Conservation (phyloP, 2,888 invertebrate species). For the Tenthredo scrophulariae region DNA sequence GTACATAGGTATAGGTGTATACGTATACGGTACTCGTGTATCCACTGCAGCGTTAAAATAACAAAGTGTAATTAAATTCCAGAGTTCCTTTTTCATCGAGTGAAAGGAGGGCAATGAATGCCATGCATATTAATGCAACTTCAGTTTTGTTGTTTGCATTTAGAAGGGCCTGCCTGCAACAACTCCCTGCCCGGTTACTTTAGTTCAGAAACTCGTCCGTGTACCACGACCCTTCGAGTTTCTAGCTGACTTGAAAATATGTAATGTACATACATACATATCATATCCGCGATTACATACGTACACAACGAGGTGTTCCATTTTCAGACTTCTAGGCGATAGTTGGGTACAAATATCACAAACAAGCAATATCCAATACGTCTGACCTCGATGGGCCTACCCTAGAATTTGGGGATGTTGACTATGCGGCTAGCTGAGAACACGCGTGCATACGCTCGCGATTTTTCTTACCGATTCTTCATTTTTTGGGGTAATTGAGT, state of each 20-base stretch:
- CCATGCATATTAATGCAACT: slow-evolving; percentile 37
- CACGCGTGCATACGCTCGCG: no score
- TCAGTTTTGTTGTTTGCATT: slow-evolving; percentile 27
- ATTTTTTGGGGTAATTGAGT: no score
- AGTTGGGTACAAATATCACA: not conserved
- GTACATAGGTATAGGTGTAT: no score
- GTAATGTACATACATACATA: not conserved
- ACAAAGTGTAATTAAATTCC: slow-evolving; percentile 45
- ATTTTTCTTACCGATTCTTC: no score
- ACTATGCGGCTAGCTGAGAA: no score
- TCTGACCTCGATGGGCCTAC: not conserved
- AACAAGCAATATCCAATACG: not conserved
- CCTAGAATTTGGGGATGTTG: no score
- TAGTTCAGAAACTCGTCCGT: not conserved
- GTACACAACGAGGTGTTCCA: not conserved
- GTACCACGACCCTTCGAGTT: not conserved
- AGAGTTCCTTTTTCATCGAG: slow-evolving; percentile 39
- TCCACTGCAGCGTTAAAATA: slow-evolving; percentile 26
- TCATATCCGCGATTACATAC: not conserved
- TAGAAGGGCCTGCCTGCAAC: slow-evolving; percentile 1
- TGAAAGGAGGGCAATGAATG: slow-evolving; percentile 39
- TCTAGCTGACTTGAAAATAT: not conserved
- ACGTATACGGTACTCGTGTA: not conserved
- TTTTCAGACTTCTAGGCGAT: not conserved
- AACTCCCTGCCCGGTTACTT: not conserved